A percentile compares a stretch with the other conserved stretches of the same genome.
Conservation (phyloP, 2,888 invertebrate genomes). For the Hedychridium roseum region DNA sequence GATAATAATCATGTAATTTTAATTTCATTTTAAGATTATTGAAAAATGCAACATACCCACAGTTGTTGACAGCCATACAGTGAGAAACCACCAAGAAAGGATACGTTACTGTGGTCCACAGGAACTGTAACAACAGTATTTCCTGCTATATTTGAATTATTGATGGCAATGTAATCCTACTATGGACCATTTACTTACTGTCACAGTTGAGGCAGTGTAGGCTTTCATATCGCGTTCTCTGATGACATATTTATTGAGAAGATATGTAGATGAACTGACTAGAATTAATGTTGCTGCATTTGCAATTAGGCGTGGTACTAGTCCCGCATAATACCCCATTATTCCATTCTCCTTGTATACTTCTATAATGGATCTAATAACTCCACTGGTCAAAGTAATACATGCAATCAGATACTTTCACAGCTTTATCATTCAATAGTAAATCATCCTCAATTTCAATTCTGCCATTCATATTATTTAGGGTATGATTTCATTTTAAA, state of each 20-base stretch:
- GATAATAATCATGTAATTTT: neutral
- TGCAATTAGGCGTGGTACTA: constrained; percentile 86
- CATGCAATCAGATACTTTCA: too few relatives aligned
- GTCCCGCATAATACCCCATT: constrained; percentile 85
- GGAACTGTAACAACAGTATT: constrained; percentile 73
- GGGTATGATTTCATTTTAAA: constrained; percentile 7
- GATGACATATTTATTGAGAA: constrained; percentile 81
- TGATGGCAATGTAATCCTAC: too few relatives aligned
- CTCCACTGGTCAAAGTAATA: constrained; percentile 70
- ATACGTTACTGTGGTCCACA: constrained; percentile 87
- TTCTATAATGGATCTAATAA: constrained; percentile 79
- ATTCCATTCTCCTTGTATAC: constrained; percentile 90
- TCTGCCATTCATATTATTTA: neutral
- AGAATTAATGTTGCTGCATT: constrained; percentile 83
- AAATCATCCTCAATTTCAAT: too few relatives aligned
- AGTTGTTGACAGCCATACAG: constrained; percentile 87
- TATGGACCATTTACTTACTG: constrained; percentile 66
- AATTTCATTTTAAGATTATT: neutral
- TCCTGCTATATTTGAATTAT: too few relatives aligned
- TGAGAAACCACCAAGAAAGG: constrained; percentile 91
- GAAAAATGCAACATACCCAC: constrained; percentile 65
- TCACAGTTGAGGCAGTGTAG: constrained; percentile 68
- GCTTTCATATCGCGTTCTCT: constrained; percentile 73
- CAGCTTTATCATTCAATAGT: too few relatives aligned
- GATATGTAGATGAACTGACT: constrained; percentile 78